These are phyloP conservation scores for Geococcyx californianus DNA, from an alignment of 2,113 vertebrate species.

Conservation along the genomic window DNA sequence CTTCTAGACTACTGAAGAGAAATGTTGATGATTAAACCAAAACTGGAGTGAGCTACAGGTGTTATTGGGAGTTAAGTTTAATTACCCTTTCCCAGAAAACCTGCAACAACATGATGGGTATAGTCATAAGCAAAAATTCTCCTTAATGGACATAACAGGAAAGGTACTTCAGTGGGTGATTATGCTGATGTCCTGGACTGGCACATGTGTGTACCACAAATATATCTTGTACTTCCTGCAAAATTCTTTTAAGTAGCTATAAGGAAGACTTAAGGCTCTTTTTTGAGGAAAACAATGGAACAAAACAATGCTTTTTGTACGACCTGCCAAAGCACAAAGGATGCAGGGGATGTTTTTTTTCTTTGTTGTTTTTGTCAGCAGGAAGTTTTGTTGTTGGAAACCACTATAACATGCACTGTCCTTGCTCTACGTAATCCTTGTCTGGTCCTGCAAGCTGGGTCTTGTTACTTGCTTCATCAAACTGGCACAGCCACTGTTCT, in stretches of 20 bases:
- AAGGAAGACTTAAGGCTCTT: conserved; percentile 57
- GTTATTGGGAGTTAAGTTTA: neutral
- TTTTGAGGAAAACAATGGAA: conserved; percentile 72
- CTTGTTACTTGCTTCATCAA: conserved; percentile 8
- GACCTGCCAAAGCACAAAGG: conserved; percentile 70
- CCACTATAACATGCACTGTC: conserved; percentile 64
- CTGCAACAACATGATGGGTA: neutral
- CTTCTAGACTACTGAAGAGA: neutral
- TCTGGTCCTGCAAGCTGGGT: conserved; percentile 36
- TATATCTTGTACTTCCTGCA: conserved; percentile 62
- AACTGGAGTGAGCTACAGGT: neutral
- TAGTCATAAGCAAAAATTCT: neutral
- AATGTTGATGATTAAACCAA: neutral
- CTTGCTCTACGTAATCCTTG: conserved; percentile 54
- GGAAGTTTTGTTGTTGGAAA: conserved; percentile 73
- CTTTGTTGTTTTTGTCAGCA: conserved; percentile 48
- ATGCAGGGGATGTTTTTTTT: conserved; percentile 50
- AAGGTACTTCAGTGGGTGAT: conserved; percentile 51
- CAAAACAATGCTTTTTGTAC: conserved; percentile 65
- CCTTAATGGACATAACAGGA: conserved; percentile 65
- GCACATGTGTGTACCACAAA: conserved; percentile 17
- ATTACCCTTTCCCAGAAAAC: conserved; percentile 46
- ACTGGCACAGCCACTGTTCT: conserved; percentile 11
- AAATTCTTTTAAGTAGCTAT: conserved; percentile 58
- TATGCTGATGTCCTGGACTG: conserved; percentile 41